Percentiles rank a stretch among this genome's conserved stretches.
phyloP scores from a whole-genome alignment of 2,797 vertebrate genomes.

The Balearica regulorum region DNA sequence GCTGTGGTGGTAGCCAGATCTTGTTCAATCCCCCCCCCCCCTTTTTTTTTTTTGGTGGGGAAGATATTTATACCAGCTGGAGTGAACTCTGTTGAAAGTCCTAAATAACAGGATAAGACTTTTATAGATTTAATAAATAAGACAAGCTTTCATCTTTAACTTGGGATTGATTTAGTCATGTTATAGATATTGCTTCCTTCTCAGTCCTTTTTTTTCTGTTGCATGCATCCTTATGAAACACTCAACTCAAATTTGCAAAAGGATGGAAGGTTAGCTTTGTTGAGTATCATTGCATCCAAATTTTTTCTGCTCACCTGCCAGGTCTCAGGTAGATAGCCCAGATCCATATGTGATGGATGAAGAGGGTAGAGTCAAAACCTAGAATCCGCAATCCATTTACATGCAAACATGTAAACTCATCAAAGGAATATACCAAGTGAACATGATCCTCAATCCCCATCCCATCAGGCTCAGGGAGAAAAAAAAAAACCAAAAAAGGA shows the following conservation, averaged over 20 bases:
- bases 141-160: background rate
- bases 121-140: background rate
- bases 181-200: background rate
- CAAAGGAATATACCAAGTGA: background rate
- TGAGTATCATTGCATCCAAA: background rate
- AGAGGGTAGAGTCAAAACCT: background rate
- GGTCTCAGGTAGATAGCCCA: background rate
- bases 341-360: background rate
- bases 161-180: background rate
- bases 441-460: rapidly evolving
- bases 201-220: background rate
- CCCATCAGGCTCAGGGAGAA: background rate
- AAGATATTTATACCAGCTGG: background rate
- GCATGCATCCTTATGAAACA: background rate
- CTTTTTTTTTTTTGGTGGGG: background rate
- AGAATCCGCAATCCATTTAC: background rate
- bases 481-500: too few species aligned
- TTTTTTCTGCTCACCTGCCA: background rate
- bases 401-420: background rate
- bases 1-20: background rate
- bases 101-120: background rate
- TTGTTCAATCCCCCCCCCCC: background rate
- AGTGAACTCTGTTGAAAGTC: background rate
- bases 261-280: background rate
- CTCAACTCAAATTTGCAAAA: background rate